Conservation (phyloP, 2,113 vertebrate species). For the Anoura caudifer region DNA sequence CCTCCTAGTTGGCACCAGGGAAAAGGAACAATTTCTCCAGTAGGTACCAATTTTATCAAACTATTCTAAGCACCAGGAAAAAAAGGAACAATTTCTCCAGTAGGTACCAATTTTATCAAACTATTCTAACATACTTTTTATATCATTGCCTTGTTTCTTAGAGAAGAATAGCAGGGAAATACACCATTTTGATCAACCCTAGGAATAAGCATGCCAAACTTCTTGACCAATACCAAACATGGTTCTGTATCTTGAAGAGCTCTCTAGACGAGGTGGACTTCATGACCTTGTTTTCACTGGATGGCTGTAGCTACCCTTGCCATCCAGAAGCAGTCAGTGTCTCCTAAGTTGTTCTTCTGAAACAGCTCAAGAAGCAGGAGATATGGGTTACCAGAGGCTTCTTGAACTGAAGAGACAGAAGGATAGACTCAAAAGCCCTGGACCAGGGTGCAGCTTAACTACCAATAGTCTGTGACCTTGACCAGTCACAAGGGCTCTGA, state of each 20-base stretch:
- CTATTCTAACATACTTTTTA: not conserved
- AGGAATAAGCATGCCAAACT: not conserved
- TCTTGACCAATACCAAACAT: not conserved
- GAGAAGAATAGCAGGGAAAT: not conserved
- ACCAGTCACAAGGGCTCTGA: not conserved
- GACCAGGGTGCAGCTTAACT: not conserved
- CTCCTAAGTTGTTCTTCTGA: not conserved
- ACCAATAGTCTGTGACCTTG: not conserved
- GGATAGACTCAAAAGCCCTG: not conserved
- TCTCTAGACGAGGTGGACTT: not conserved
- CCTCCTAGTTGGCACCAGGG: not conserved
- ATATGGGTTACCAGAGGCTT: not conserved
- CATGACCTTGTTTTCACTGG: not conserved
- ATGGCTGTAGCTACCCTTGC: not conserved
- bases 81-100: not conserved
- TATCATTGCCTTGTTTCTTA: not conserved
- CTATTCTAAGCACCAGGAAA: not conserved
- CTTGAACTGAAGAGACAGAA: not conserved
- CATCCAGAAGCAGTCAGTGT: not conserved
- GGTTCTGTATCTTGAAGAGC: not conserved
- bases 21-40: not conserved
- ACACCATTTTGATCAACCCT: not conserved
- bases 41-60: not conserved
- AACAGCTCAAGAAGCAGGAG: not conserved
- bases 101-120: not conserved